Evolutionary conservation across 2,888 invertebrate genomes (phyloP).

Genomic region (Melieria omissa): DNA sequence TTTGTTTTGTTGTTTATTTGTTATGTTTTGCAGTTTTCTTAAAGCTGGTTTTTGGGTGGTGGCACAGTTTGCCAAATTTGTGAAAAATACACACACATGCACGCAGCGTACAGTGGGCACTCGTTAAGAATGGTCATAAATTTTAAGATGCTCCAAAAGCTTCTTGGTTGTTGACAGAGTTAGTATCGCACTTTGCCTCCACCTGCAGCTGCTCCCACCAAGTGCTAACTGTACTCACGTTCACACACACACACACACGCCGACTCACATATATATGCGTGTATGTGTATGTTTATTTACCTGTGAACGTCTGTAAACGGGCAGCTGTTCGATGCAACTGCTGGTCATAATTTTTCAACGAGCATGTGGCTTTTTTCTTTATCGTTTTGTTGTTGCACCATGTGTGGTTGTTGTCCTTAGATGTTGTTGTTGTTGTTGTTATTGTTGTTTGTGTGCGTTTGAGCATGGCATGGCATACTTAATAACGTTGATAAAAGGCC

Average conservation of each 20-base stretch:
- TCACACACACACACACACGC: background rate
- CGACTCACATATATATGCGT: background rate
- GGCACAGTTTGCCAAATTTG: too few species aligned
- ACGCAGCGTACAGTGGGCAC: too few species aligned
- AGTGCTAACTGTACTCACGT: background rate
- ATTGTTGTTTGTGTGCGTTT: background rate
- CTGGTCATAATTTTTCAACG: background rate
- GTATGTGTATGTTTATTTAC: background rate
- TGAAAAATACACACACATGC: too few species aligned
- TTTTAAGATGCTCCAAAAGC: too few species aligned
- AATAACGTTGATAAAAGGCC: background rate
- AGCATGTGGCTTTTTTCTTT: background rate
- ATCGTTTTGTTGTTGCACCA: background rate
- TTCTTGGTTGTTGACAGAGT: too few species aligned
- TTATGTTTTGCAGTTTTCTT: too few species aligned
- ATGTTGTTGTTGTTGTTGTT: constrained; percentile 15
- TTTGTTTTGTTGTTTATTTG: too few species aligned
- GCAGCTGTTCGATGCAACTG: too few species aligned
- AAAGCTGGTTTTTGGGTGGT: too few species aligned
- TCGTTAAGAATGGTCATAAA: too few species aligned
- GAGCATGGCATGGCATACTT: background rate
- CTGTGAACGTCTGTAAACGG: constrained; percentile 1
- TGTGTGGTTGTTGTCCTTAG: background rate
- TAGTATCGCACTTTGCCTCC: too few species aligned
- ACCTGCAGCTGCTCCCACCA: constrained; percentile 6